Evolutionary conservation across 2,888 invertebrate species (phyloP).

Genomic region (Patella ulyssiponensis): DNA sequence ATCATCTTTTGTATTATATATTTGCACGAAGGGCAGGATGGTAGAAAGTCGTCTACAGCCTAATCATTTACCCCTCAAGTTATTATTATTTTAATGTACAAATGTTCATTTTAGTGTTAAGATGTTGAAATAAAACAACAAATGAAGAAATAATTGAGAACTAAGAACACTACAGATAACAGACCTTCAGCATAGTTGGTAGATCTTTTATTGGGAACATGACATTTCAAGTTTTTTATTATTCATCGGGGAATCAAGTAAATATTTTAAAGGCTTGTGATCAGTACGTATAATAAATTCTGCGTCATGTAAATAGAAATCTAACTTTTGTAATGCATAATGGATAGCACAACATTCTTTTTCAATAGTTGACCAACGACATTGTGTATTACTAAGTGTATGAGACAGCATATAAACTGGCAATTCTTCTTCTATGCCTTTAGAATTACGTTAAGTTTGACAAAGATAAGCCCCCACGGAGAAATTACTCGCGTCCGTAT

Average conservation of each 20-base stretch:
- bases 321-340: slow-evolving; percentile 25
- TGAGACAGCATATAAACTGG: slow-evolving; percentile 14
- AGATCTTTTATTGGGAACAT: too few relatives aligned
- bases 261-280: slow-evolving; percentile 31
- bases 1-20: too few relatives aligned
- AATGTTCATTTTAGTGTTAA: too few relatives aligned
- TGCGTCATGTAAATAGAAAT: slow-evolving; percentile 28
- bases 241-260: slow-evolving; percentile 30
- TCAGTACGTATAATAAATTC: slow-evolving; percentile 28
- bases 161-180: too few relatives aligned
- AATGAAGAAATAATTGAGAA: too few relatives aligned
- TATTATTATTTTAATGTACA: too few relatives aligned
- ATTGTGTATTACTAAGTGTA: slow-evolving; percentile 11
- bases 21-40: too few relatives aligned
- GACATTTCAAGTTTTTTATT: slow-evolving; percentile 32
- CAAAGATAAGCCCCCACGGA: slow-evolving; percentile 13
- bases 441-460: background rate
- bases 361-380: slow-evolving; percentile 17
- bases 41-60: too few relatives aligned
- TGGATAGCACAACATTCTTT: slow-evolving; percentile 22
- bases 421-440: background rate
- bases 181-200: too few relatives aligned
- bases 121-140: too few relatives aligned
- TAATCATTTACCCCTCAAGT: too few relatives aligned
- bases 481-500: slow-evolving; percentile 15